Conservation (phyloP, 2,888 invertebrate genomes). For the Aspidiotus rigidus region DNA sequence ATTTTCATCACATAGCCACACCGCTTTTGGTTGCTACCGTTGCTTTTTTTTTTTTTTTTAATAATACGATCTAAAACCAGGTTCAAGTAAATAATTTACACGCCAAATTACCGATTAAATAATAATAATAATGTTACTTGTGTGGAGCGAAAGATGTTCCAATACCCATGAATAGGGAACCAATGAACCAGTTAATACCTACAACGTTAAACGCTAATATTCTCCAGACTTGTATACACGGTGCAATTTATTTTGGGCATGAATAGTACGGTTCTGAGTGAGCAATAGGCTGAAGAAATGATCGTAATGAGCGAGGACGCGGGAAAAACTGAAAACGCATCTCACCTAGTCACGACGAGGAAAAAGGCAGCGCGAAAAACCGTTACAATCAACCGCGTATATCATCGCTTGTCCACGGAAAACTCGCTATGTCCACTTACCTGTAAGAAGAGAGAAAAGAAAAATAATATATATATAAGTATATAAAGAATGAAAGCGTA, state of each 20-base stretch:
- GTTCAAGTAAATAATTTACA: constrained; percentile 23
- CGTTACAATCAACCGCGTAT: constrained; percentile 5
- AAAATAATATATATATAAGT: not conserved
- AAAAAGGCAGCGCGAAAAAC: constrained; percentile 5
- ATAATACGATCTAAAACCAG: no score
- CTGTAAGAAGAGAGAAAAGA: constrained; percentile 14
- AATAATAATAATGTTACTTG: not conserved
- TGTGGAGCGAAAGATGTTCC: not conserved
- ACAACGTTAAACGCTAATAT: no score
- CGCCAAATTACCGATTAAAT: constrained; percentile 22
- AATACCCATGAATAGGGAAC: not conserved
- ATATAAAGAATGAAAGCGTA: no score
- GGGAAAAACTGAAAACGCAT: not conserved
- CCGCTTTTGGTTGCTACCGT: no score
- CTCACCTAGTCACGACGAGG: constrained; percentile 1
- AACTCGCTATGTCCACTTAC: constrained; percentile 10
- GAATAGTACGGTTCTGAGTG: no score
- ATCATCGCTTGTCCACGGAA: constrained; percentile 1
- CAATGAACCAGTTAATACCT: not conserved
- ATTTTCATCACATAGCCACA: no score
- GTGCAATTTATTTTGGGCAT: no score
- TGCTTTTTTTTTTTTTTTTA: no score
- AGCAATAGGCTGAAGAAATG: no score
- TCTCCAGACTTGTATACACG: no score
- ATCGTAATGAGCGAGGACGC: not conserved